Evolutionary conservation across 2,113 vertebrate genomes (phyloP).

Genomic region (Psittacara wagleri): DNA sequence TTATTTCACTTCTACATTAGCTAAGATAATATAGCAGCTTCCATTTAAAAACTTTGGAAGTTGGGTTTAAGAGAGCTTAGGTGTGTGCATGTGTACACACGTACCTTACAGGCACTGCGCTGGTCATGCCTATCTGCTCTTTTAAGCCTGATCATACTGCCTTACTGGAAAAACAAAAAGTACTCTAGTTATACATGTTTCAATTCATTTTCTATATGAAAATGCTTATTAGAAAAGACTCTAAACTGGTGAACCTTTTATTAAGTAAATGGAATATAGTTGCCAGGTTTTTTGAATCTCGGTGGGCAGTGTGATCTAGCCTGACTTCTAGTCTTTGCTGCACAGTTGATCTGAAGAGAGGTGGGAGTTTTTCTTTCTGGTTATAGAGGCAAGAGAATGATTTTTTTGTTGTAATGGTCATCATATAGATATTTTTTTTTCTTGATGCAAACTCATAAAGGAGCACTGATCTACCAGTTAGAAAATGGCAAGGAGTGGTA

Average conservation of each 20-base stretch:
- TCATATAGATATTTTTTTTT: background rate
- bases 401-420: background rate
- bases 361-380: background rate
- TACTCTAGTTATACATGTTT: background rate
- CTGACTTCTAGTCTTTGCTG: background rate
- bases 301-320: background rate
- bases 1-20: background rate
- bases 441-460: background rate
- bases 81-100: accelerated
- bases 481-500: background rate
- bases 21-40: background rate
- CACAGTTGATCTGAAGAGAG: background rate
- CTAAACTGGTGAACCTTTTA: background rate
- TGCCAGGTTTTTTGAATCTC: background rate
- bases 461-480: background rate
- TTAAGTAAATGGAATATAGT: background rate
- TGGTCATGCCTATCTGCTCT: background rate
- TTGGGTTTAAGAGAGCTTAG: background rate
- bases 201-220: background rate
- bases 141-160: background rate
- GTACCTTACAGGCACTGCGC: accelerated
- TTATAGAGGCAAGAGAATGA: background rate
- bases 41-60: background rate
- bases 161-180: background rate
- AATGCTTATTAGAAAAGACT: background rate